phyloP scores from a whole-genome alignment of 2,888 invertebrate species.

The Polylopha cassiicola region DNA sequence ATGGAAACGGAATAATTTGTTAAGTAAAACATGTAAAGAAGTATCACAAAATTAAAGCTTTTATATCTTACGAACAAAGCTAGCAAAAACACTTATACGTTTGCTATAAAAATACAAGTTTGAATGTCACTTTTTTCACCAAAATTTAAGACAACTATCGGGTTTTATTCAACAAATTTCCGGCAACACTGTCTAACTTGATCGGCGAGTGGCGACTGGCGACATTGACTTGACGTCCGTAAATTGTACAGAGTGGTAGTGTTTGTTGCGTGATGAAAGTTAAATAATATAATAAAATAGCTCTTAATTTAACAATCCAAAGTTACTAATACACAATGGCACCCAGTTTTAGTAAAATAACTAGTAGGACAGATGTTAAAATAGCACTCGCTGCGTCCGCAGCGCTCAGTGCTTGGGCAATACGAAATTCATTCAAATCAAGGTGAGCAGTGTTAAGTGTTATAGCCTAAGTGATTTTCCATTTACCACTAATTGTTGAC shows the following conservation, averaged over 20 bases:
- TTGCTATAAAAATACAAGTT: background rate
- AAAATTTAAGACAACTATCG: background rate
- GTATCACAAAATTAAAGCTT: too few species aligned
- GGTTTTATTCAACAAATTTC: background rate
- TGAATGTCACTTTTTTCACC: too few species aligned
- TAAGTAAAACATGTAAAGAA: too few species aligned
- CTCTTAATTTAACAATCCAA: background rate
- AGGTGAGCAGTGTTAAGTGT: slow-evolving; percentile 34
- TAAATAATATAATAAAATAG: slow-evolving; percentile 3
- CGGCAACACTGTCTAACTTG: slow-evolving; percentile 3
- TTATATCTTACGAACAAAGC: too few species aligned
- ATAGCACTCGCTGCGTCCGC: slow-evolving; percentile 76
- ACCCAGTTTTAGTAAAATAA: slow-evolving; percentile 80
- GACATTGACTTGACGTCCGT: slow-evolving; percentile 2
- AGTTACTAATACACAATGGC: slow-evolving; percentile 67
- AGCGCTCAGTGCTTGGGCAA: slow-evolving; percentile 68
- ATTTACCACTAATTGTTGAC: slow-evolving; percentile 11
- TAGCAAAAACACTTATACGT: too few species aligned
- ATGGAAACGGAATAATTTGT: too few species aligned
- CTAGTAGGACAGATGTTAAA: slow-evolving; percentile 71
- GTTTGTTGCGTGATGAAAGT: slow-evolving; percentile 16
- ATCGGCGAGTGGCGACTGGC: background rate
- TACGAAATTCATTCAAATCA: slow-evolving; percentile 59
- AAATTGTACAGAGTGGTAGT: slow-evolving; percentile 8
- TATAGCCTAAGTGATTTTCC: slow-evolving; percentile 12